Conservation (phyloP, 1,140 invertebrate species). For the Pseudachorutes palmiensis region DNA sequence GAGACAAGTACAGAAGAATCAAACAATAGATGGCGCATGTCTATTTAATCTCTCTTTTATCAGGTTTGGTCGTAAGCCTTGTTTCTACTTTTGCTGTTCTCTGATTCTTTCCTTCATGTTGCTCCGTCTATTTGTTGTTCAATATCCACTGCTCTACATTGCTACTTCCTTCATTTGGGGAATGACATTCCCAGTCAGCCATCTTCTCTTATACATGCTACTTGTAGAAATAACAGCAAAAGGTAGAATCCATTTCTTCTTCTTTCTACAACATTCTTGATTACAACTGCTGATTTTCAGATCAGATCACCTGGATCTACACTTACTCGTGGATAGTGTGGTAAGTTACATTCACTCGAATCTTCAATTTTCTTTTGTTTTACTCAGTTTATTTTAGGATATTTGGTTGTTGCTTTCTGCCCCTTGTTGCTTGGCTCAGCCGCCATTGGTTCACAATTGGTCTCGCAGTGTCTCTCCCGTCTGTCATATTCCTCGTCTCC, state of each 20-base stretch:
- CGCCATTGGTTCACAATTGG: conserved; percentile 24
- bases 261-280: no score
- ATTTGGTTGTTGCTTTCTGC: background rate
- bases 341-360: background rate
- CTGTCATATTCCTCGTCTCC: conserved; percentile 26
- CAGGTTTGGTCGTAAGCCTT: conserved; percentile 24
- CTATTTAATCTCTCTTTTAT: conserved; percentile 8
- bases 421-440: conserved; percentile 5
- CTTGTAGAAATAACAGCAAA: no score
- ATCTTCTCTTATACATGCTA: no score
- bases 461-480: conserved; percentile 13
- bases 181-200: conserved; percentile 15
- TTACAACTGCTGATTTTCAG: no score
- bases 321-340: background rate
- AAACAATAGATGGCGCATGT: background rate
- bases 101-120: conserved; percentile 21
- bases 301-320: no score
- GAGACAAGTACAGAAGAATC: conserved; percentile 20
- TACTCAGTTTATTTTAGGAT: background rate
- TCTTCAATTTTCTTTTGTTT: background rate
- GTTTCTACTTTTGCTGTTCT: conserved; percentile 23
- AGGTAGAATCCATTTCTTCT: no score
- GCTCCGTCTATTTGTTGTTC: conserved; percentile 17
- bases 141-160: background rate
- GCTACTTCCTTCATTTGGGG: conserved; percentile 15